These are phyloP conservation scores for Cassiopea xamachana DNA, from an alignment of 30 jellyfish, hydroid and myxozoan species.

Conservation along the genomic window DNA sequence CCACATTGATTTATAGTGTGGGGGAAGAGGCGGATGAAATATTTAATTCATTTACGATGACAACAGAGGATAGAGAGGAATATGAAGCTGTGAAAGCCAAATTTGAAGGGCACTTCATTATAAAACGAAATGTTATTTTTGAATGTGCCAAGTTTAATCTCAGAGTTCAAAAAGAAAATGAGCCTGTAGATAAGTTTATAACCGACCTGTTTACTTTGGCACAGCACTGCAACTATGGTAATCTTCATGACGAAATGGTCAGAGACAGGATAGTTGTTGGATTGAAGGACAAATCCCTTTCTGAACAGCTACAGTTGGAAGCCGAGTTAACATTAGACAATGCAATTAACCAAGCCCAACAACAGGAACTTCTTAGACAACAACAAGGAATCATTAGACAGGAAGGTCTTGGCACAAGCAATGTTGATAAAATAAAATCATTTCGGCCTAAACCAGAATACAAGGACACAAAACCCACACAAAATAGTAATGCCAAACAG, in stretches of 20 bases:
- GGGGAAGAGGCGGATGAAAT: slow-evolving; percentile 51
- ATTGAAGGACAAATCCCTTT: slow-evolving; percentile 28
- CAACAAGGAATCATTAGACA: slow-evolving; percentile 26
- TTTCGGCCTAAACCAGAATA: neutral
- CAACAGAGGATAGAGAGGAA: slow-evolving; percentile 2
- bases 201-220: slow-evolving; percentile 35
- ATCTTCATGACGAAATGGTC: slow-evolving; percentile 47
- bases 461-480: slow-evolving; percentile 19
- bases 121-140: slow-evolving; percentile 11
- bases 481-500: neutral
- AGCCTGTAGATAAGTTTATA: slow-evolving; percentile 43
- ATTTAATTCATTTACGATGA: neutral
- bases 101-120: slow-evolving; percentile 24
- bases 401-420: neutral
- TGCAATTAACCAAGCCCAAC: slow-evolving; percentile 49
- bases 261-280: slow-evolving; percentile 56
- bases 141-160: slow-evolving; percentile 20
- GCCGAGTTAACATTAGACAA: slow-evolving; percentile 32
- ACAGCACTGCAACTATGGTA: slow-evolving; percentile 33
- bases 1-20: slow-evolving; percentile 22
- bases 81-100: slow-evolving; percentile 12
- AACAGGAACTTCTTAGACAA: slow-evolving; percentile 25
- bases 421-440: neutral
- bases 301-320: slow-evolving; percentile 40
- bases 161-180: slow-evolving; percentile 7